phyloP scores from a whole-genome alignment of 1,140 invertebrate genomes.

The Archivesica marissinica region DNA sequence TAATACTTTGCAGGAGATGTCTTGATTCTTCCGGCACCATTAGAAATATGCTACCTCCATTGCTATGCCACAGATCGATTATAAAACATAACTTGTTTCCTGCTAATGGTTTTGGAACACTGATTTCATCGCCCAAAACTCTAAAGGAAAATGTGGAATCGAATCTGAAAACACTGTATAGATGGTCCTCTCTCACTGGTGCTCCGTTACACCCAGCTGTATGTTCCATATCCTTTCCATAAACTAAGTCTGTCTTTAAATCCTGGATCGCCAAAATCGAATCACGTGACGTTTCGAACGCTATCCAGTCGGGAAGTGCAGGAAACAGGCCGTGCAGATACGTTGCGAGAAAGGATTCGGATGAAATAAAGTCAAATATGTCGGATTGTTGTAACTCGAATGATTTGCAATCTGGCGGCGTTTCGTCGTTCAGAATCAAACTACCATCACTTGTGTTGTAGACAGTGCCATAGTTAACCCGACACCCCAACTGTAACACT shows the following conservation, averaged over 20 bases:
- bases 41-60: constrained; percentile 19
- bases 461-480: neutral
- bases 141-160: neutral
- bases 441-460: neutral
- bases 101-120: neutral
- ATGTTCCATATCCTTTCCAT: constrained; percentile 14
- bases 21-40: constrained; percentile 34
- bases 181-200: constrained; percentile 1
- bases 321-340: neutral
- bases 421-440: neutral
- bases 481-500: neutral
- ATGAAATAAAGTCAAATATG: constrained; percentile 26
- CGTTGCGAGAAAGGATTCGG: constrained; percentile 15
- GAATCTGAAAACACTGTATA: constrained; percentile 32
- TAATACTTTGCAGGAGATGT: neutral
- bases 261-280: neutral
- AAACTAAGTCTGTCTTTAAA: constrained; percentile 11
- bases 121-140: constrained; percentile 1
- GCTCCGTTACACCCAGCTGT: constrained; percentile 2
- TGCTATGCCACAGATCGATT: constrained; percentile 5
- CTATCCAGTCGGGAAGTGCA: neutral
- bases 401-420: neutral
- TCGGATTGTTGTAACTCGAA: constrained; percentile 8
- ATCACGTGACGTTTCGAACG: neutral
- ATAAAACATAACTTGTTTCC: constrained; percentile 21